phyloP scores from a whole-genome alignment of 2,113 vertebrate genomes.

The Parus major region DNA sequence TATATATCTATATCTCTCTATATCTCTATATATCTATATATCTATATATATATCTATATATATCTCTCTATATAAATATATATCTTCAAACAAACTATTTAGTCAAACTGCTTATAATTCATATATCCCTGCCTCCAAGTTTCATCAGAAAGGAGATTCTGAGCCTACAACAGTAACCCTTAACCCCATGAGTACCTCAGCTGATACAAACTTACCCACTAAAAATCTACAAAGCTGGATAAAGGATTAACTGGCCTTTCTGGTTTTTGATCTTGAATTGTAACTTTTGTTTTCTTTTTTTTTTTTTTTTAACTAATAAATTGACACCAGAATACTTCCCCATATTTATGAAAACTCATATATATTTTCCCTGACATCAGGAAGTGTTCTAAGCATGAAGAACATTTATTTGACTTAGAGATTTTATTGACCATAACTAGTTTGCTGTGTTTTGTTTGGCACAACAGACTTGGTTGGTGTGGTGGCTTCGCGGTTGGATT shows the following conservation, averaged over 20 bases:
- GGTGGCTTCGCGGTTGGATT: slow-evolving; percentile 62
- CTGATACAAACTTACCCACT: background rate
- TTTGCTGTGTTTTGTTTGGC: slow-evolving; percentile 75
- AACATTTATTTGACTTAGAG: slow-evolving; percentile 66
- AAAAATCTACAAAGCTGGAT: background rate
- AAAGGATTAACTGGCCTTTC: background rate
- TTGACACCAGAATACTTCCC: slow-evolving; percentile 9
- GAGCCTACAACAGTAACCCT: background rate
- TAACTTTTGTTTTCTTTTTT: background rate
- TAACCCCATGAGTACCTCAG: accelerated
- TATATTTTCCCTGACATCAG: slow-evolving; percentile 59
- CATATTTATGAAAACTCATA: slow-evolving; percentile 48
- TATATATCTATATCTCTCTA: no score
- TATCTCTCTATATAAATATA: no score
- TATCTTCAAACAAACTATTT: background rate
- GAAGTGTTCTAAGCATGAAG: slow-evolving; percentile 59
- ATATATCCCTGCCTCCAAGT: background rate
- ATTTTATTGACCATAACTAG: slow-evolving; percentile 68
- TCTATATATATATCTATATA: no score
- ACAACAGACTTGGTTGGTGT: slow-evolving; percentile 35
- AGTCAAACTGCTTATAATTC: background rate
- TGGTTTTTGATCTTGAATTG: background rate
- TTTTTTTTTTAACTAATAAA: background rate
- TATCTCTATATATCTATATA: no score
- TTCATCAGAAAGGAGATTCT: background rate